Evolutionary conservation across 2,888 invertebrate genomes (phyloP), one percentile per base, ranked within the genome.

Genomic region (Physocephala rufipes): DNA sequence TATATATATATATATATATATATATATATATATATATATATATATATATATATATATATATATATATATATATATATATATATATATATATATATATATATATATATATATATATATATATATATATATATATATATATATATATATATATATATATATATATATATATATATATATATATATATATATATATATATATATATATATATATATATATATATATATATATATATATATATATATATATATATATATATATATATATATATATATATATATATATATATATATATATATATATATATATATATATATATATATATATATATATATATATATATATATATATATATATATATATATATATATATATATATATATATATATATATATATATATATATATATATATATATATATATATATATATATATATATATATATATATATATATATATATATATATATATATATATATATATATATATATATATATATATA

Each of bases 91-190:
- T 65, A 28, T 28, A 4, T 9, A 49, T 64, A 12, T 26, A 24
- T 21, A 21, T 49, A 28, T 49, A 49, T 7, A 5, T 16, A 51
- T 16, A 49, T 36, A 36, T 9, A 7, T 9, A 36, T 36, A 36
- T 36, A 36, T 36, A 9, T 36, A 36, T 36, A 36, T 36, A 36
- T 9, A 9, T 7, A 36, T 9, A 36, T 7, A 36, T 36, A 36
- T 36, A 9, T n/a, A 36, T 7, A 36, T 36, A 53, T 36, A 53
- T 53, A 21, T 30, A 66, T 66, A 28, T 36, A 66, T 65, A 28
- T 28, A 4, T 9, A 49, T 64, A 12, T 26, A 24, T 21, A 21
- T 49, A 28, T 49, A 49, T 7, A 5, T 16, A 51, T 16, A 49
- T 36, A 36, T 9, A 7, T 9, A 36, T 36, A 36, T 36, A 36